Evolutionary conservation across 2,113 vertebrate species (phyloP).

Genomic region (Dipodomys merriami): DNA sequence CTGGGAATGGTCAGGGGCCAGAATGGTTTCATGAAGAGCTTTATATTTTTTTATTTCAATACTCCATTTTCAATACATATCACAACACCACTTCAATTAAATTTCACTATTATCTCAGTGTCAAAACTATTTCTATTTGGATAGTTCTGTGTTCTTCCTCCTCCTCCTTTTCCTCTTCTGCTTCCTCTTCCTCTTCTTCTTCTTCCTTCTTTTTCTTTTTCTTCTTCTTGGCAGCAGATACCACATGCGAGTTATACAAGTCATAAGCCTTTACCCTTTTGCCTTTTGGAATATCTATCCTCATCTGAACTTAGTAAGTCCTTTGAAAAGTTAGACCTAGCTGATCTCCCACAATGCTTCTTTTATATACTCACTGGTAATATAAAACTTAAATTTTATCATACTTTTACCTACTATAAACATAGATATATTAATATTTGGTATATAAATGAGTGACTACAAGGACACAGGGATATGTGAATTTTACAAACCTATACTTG

Average conservation of each 20-base stretch:
- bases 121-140: constrained; percentile 3
- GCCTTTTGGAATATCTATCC: constrained; percentile 43
- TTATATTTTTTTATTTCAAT: neutral
- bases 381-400: constrained; percentile 1
- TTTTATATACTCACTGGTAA: neutral
- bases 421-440: neutral
- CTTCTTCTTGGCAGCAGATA: constrained; percentile 32
- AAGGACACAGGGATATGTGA: neutral
- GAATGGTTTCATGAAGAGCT: neutral
- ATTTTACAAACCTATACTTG: neutral
- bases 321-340: neutral
- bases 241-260: neutral
- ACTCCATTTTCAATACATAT: neutral
- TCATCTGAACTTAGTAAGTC: neutral
- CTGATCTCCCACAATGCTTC: neutral
- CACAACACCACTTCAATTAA: neutral
- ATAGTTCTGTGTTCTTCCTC: neutral
- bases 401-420: neutral
- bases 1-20: neutral
- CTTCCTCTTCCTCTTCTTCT: no score
- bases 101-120: neutral
- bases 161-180: no score
- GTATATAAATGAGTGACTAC: neutral
- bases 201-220: neutral
- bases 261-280: neutral